Base-by-base conservation (phyloP, 2,888 invertebrate genomes). In the Rhimphoctona megacephalus region DNA sequence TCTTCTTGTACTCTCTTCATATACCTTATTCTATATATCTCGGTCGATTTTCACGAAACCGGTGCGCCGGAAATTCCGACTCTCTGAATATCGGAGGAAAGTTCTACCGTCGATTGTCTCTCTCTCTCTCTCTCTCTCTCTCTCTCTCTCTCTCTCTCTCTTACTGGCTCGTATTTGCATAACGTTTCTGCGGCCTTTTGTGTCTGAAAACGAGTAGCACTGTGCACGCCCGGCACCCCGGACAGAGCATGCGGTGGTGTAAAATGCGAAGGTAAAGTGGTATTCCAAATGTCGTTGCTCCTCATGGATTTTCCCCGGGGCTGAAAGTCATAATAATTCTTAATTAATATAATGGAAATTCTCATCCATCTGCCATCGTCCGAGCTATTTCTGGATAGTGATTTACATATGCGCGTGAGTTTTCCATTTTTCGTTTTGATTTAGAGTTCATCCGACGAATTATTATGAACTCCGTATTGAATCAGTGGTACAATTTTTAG, bases 101-200 rank as follows among this genome's bases (percentile, higher is more conserved):
- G 90, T 91, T 92, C 90, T 88, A 89, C 90, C 91, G 89, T 90
- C 90, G 91, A 89, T 69, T 82, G 43, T 61, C 73, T 81, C 73
- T 81, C 39, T 67, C 69, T 57, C n/a, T 57, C 79, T 57, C 36
- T 74, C 57, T 83, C 67, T 72, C 66, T 57, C 72, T 82, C 49
- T 61, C 73, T 81, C 73, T 81, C 39, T 67, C 69, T 57, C n/a
- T 57, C 79, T 57, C 36, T 74, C 57, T 83, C 67, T 72, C 66
- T 57, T 73, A 49, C 73, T 57, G 76, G 82, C 76, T 69, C 84
- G 79, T 89, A 92, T 92, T 92, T 92, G 91, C 92, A 92, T 92
- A 92, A 92, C 92, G 90, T 90, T 92, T 91, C 91, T 92, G 90
- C 91, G 92, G 92, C 91, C 92, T 92, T 92, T 90, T 89, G 91